Percentiles rank a stretch among this genome's conserved stretches.
These are phyloP conservation scores for Colletes collaris DNA, from an alignment of 2,888 invertebrate genomes.

Conservation along the genomic window DNA sequence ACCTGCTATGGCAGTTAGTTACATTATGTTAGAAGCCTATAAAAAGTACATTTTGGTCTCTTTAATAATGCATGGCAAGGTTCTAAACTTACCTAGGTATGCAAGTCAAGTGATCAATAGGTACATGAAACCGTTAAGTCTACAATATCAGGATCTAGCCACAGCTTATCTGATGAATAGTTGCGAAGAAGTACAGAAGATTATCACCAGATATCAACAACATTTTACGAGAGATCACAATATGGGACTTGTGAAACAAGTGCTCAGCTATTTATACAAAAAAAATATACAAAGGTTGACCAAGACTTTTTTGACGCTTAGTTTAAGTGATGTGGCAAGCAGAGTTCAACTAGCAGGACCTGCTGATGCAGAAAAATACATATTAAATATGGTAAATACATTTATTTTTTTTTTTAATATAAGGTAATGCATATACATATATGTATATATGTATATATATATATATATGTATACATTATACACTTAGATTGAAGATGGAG, in stretches of 20 bases:
- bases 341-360: constrained; percentile 94
- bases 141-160: constrained; percentile 94
- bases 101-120: constrained; percentile 93
- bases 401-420: background rate
- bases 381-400: constrained; percentile 94
- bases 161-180: constrained; percentile 91
- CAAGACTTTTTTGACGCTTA: constrained; percentile 96
- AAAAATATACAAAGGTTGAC: constrained; percentile 98
- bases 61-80: constrained; percentile 95
- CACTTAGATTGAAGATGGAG: constrained; percentile 95
- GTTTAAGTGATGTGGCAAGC: constrained; percentile 94
- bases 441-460: background rate
- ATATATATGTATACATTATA: background rate
- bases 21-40: constrained; percentile 98
- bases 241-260: constrained; percentile 91
- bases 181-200: constrained; percentile 88
- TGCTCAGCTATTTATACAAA: constrained; percentile 94
- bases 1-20: constrained; percentile 96
- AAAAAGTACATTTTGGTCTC: constrained; percentile 98
- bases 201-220: constrained; percentile 92
- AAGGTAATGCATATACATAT: background rate
- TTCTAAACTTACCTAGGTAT: constrained; percentile 93
- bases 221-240: constrained; percentile 91
- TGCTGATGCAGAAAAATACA: constrained; percentile 95
- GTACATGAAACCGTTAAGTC: constrained; percentile 93